Base-by-base conservation (phyloP, 1,140 invertebrate genomes). In the Pantala flavescens region DNA sequence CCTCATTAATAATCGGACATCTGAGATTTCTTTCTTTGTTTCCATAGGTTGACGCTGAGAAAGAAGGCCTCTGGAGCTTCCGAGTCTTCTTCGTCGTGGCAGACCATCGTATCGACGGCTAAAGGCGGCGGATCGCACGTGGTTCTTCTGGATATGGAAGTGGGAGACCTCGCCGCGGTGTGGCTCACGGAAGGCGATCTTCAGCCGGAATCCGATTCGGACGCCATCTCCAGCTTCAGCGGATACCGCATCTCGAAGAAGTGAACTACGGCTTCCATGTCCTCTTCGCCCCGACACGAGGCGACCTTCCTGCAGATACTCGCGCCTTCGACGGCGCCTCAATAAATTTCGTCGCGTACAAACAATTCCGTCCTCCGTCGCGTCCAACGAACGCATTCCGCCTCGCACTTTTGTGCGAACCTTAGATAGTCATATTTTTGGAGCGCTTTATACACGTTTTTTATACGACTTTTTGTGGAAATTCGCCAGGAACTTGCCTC, bases 201-300 rank as follows among this genome's bases (percentile, higher is more conserved):
- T 10, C 75, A 76, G 3, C 78, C 80, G 12, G 81, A 79, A n/a
- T 63, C 28, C 14, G 74, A 73, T 23, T 16, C 16, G 14, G 71
- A 74, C 21, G 75, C 78, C 16, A 73, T 76, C 12, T 81, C 79
- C 70, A 82, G 81, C 7, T 85, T 85, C 76, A 82, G 82, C 63
- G 84, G 82, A 9, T 82, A 82, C 70, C 80, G 84, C 70, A 81
- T 85, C 43, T 81, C 82, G 70, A 84, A 83, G 77, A 84, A 82
- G 76, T 83, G 76, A 82, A 55, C 43, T 24, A 42, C 72, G 70
- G 19, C 43, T 7, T 49, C 71, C 73, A 21, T 74, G 76, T 77
- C 80, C 28, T 36, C 28, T 36, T 9, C 28, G 28, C 28, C 28
- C 28, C 28, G 9, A n/a, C 28, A 9, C 28, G 28, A 36, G 28